These are phyloP conservation scores for Nemotelus pantherinus DNA, from an alignment of 2,888 invertebrate species.

Conservation along the genomic window DNA sequence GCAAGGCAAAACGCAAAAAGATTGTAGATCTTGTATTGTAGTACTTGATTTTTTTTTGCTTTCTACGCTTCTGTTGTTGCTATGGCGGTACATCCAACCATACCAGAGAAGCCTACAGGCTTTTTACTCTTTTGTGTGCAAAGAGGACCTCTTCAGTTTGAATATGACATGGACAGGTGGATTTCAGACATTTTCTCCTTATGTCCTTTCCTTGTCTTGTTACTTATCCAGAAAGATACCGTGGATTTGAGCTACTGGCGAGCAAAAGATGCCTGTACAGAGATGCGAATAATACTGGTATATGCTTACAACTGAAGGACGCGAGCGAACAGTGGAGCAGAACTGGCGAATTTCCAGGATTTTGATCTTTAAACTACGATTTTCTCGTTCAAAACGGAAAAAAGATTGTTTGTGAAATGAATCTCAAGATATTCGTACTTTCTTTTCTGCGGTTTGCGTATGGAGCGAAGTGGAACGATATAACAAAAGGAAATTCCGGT, in stretches of 20 bases:
- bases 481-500: no score
- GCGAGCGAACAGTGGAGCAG: background rate
- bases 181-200: background rate
- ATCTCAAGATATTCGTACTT: no score
- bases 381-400: background rate
- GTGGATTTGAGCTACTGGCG: background rate
- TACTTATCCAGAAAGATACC: background rate
- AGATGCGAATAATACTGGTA: background rate
- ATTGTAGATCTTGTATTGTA: background rate
- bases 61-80: background rate
- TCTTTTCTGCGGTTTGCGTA: no score
- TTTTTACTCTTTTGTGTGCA: conserved; percentile 8
- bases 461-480: no score
- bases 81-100: background rate
- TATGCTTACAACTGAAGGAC: background rate
- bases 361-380: conserved; percentile 4
- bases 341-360: background rate
- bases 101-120: background rate
- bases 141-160: background rate
- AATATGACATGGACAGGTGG: conserved; percentile 20
- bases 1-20: background rate
- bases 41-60: no score
- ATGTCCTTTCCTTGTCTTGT: background rate
- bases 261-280: background rate
- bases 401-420: background rate